Conservation (phyloP, 2,113 vertebrate genomes). For the Pheucticus melanocephalus region DNA sequence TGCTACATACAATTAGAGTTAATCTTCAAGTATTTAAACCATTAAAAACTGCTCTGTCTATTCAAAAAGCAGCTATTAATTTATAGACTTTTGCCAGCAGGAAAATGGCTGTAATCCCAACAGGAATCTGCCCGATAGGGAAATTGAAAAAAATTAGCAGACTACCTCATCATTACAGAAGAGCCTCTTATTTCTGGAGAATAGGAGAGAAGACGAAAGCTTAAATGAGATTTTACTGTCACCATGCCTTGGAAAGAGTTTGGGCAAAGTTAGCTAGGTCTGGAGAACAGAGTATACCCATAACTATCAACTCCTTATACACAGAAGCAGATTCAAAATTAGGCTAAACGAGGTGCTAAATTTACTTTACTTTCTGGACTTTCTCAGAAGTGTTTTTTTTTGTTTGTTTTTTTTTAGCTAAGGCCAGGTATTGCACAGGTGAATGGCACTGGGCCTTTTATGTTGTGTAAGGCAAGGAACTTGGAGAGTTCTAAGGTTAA, state of each 20-base stretch:
- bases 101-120: background rate
- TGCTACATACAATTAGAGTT: conserved; percentile 14
- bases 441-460: background rate
- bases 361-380: background rate
- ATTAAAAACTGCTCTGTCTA: conserved; percentile 6
- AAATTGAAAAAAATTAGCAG: background rate
- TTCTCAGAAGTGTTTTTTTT: background rate
- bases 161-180: background rate
- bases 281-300: background rate
- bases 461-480: background rate
- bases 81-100: background rate
- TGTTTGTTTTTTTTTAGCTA: background rate
- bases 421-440: background rate
- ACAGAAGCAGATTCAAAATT: background rate
- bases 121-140: background rate
- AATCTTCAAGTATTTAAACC: conserved; percentile 15
- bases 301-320: background rate
- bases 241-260: background rate
- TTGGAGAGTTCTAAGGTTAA: background rate
- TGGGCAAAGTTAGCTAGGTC: background rate
- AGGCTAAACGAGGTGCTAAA: background rate
- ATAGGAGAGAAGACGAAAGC: background rate
- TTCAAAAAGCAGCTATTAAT: conserved; percentile 10
- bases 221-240: background rate
- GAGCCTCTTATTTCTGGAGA: background rate